Base-by-base conservation (phyloP, 2,113 vertebrate genomes). In the Laterallus jamaicensis region DNA sequence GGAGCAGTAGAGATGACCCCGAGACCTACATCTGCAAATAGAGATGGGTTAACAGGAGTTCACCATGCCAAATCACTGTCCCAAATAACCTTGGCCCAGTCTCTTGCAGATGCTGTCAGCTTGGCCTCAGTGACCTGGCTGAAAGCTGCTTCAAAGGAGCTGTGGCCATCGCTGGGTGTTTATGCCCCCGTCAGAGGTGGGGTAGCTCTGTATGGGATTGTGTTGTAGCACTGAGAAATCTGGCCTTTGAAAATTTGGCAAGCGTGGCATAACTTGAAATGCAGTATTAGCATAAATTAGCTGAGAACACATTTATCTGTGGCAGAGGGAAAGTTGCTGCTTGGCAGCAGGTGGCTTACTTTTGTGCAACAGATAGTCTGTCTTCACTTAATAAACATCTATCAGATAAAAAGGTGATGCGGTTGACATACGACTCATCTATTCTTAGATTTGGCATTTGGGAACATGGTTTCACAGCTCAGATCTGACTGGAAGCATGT, bases 391-490 rank as follows among this genome's bases (percentile, higher is more conserved):
- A 92, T 94, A 92, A 96, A 93, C 84, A 70, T 55, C 86, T 79
- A 76, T 54, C 63, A 21, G 90, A 86, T 91, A 93, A 94, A 95
- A 97, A 92, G 95, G 92, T 81, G 82, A 95, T 50, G 63, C 12
- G 19, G 76, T 62, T 90, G 92, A 97, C 94, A 90, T 26, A 9
- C 12, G 11, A 94, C 88, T 97, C 95, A 92, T 96, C 95, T 98
- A 76, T 96, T 97, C 88, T 97, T 94, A 95, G 92, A 87, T 58
- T 54, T 96, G 95, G 84, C 95, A 91, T 97, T 97, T 94, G 94
- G 82, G 88, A 88, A 87, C 63, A 22, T 18, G 62, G 18, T 67
- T 82, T 94, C 54, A 49, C 76, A 6, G 24, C 88, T 87, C 16
- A 22, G 79, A 76, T 70, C 93, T 69, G 85, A 66, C 83, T 11